Evolutionary conservation across 2,113 vertebrate species (phyloP).

Genomic region (Daubentonia madagascariensis): DNA sequence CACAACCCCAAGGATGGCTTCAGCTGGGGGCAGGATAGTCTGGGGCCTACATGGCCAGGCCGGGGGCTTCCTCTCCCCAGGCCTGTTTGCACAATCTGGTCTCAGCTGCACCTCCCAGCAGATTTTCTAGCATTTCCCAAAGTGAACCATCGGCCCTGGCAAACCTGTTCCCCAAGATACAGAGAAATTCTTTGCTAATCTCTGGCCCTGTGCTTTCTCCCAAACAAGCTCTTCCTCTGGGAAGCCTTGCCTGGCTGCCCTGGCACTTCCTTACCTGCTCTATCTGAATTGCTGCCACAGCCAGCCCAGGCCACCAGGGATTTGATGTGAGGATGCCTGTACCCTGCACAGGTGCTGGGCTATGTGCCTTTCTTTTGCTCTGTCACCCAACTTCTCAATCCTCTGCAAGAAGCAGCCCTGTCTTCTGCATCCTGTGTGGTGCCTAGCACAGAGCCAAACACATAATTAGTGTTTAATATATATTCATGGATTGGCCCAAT

Average conservation of each 20-base stretch:
- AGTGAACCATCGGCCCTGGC: background rate
- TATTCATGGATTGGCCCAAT: background rate
- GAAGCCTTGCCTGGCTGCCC: background rate
- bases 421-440: background rate
- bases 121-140: background rate
- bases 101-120: background rate
- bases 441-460: background rate
- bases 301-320: too few species aligned
- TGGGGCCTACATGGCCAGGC: fast-evolving
- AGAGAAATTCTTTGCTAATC: background rate
- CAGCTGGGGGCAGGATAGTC: background rate
- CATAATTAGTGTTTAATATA: background rate
- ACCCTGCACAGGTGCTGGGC: fast-evolving
- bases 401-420: background rate
- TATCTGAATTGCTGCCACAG: background rate
- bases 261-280: background rate
- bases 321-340: background rate
- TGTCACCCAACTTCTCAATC: background rate
- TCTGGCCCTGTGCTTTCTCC: background rate
- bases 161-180: background rate
- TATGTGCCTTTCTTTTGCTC: background rate
- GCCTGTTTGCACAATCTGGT: background rate
- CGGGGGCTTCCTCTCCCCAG: background rate
- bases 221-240: background rate
- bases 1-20: background rate